A percentile compares a stretch with the other conserved stretches of the same genome.
Conservation (phyloP, 2,888 invertebrate species). For the Orchesellides sinensis region DNA sequence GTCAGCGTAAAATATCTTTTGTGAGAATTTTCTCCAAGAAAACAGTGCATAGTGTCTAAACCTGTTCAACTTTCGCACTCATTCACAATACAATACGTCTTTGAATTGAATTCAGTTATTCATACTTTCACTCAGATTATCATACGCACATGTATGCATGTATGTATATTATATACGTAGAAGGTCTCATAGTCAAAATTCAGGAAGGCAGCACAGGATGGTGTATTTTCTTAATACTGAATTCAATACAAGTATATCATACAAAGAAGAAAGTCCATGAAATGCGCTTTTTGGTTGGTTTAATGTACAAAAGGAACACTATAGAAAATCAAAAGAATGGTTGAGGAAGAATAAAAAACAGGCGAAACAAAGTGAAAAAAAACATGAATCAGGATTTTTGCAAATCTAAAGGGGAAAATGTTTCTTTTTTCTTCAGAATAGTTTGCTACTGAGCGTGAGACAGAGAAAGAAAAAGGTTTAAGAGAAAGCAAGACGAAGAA, state of each 20-base stretch:
- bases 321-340: not conserved
- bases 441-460: not conserved
- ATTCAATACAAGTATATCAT: too few species aligned
- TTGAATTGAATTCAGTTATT: not conserved
- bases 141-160: too few species aligned
- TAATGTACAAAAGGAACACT: not conserved
- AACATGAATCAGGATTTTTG: not conserved
- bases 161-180: too few species aligned
- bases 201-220: too few species aligned
- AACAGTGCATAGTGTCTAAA: too few species aligned
- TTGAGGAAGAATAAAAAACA: not conserved
- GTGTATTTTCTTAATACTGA: too few species aligned
- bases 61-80: not conserved
- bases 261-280: not conserved
- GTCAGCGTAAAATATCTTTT: not conserved
- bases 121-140: not conserved
- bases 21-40: not conserved
- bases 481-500: slow-evolving; percentile 6
- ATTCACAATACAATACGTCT: not conserved
- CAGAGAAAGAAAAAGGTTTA: slow-evolving; percentile 1
- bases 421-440: slow-evolving; percentile 6
- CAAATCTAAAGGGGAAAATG: not conserved
- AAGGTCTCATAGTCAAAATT: too few species aligned
- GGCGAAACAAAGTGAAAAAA: not conserved
- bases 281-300: not conserved